Evolutionary conservation across 2,113 vertebrate species (phyloP).

Genomic region (Himantopus leucocephalus): DNA sequence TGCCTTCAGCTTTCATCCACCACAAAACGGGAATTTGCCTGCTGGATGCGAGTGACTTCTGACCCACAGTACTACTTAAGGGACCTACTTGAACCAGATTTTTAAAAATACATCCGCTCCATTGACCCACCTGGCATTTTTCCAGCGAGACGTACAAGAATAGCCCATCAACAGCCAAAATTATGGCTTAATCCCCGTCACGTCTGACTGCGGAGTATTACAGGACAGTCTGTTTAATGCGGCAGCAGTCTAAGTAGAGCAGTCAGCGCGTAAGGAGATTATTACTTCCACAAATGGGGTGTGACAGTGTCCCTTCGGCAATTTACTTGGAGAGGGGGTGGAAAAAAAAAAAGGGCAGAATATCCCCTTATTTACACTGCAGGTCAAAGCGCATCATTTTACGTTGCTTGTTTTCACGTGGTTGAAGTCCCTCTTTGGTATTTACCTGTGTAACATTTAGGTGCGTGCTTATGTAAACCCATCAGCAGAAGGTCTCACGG

Average conservation of each 20-base stretch:
- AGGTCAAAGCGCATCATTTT: neutral
- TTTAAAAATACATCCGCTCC: neutral
- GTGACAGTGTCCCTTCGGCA: neutral
- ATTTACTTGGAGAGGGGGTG: too few species aligned
- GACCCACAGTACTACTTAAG: neutral
- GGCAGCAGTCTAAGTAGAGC: neutral
- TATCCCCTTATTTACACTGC: neutral
- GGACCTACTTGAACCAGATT: neutral
- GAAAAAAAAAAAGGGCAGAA: neutral
- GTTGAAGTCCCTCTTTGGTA: neutral
- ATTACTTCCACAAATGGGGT: neutral
- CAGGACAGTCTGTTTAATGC: accelerated
- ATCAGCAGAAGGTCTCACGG: neutral
- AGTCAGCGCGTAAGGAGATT: neutral
- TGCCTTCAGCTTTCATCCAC: neutral
- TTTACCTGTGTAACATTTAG: accelerated
- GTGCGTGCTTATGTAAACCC: neutral
- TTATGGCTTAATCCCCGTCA: neutral
- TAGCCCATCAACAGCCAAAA: neutral
- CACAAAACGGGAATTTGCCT: neutral
- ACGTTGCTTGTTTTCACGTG: accelerated
- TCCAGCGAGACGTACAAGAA: neutral
- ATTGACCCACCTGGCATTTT: constrained; percentile 16
- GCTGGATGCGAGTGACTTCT: neutral
- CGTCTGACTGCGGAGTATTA: neutral